Percentiles rank a stretch among this genome's conserved stretches.
These are phyloP conservation scores for Holacanthella duospinosa DNA, from an alignment of 2,888 invertebrate genomes.

Conservation along the genomic window DNA sequence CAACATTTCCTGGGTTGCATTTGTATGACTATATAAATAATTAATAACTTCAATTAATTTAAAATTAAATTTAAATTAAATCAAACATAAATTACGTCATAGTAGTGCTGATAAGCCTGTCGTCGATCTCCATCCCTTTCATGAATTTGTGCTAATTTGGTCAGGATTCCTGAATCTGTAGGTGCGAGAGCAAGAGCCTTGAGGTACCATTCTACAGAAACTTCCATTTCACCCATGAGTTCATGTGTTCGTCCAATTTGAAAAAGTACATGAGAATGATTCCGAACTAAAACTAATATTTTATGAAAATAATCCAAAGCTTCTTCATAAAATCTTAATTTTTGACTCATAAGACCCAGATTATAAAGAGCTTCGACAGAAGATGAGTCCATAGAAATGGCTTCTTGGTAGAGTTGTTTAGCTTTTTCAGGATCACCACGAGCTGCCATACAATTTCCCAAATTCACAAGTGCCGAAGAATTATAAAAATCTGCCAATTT, in stretches of 20 bases:
- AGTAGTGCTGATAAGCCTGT: slow-evolving; percentile 72
- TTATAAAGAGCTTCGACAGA: slow-evolving; percentile 78
- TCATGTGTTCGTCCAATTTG: slow-evolving; percentile 71
- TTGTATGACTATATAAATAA: slow-evolving; percentile 42
- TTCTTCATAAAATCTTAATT: slow-evolving; percentile 57
- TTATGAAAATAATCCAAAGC: slow-evolving; percentile 71
- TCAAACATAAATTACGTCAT: slow-evolving; percentile 51
- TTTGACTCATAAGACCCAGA: slow-evolving; percentile 61
- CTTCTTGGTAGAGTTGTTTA: slow-evolving; percentile 59
- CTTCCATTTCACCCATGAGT: slow-evolving; percentile 49
- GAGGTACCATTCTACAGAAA: slow-evolving; percentile 52
- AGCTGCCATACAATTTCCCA: slow-evolving; percentile 65
- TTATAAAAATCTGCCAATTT: slow-evolving; percentile 65
- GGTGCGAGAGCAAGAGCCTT: slow-evolving; percentile 72
- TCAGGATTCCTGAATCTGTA: slow-evolving; percentile 78
- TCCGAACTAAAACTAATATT: slow-evolving; percentile 51
- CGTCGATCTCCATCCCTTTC: slow-evolving; percentile 83
- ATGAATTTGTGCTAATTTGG: slow-evolving; percentile 80
- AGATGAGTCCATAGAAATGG: slow-evolving; percentile 65
- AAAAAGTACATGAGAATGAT: slow-evolving; percentile 63
- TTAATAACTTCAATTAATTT: background rate
- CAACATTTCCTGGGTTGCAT: slow-evolving; percentile 59
- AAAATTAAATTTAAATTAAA: slow-evolving; percentile 4
- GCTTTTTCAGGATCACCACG: slow-evolving; percentile 60
- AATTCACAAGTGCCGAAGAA: slow-evolving; percentile 71